Evolutionary conservation across 2,888 invertebrate genomes (phyloP), one percentile per base, ranked within the genome.

Genomic region (Laspeyria flexula): DNA sequence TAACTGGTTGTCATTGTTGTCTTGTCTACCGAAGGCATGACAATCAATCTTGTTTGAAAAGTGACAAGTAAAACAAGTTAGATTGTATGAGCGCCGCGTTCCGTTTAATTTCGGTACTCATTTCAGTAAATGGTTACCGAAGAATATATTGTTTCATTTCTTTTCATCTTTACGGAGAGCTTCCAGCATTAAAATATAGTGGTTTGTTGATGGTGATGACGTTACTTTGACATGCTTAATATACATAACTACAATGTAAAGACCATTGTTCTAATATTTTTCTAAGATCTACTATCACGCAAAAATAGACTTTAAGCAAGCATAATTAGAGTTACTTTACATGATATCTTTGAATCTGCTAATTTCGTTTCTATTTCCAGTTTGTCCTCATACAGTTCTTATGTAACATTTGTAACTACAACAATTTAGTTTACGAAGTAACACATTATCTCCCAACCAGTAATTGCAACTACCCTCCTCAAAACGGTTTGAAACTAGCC

Each of bases 21-120:
- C 48, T 45, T 43, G 12, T n/a, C 25, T 7, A 25, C 11, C 23
- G 31, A 25, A 37, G 21, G 29, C 54, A 35, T 47, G 35, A 64
- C 48, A 64, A 49, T 57, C 33, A 43, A 37, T 41, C 45, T 12
- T 33, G 50, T 15, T 48, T 51, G 30, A 23, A 53, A 62, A 43
- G 49, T 42, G 30, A 37, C 27, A 7, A 30, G n/a, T 50, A 41
- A 44, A 51, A 45, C 47, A 25, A 38, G 13, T 44, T 46, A 42
- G 40, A 51, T 60, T 62, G 52, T 64, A 50, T 23, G 12, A 45
- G 12, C 33, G 11, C 13, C 16, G 27, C 39, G 49, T 52, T 47
- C 21, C 10, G 16, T 31, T 30, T 49, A 9, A 58, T 44, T 47
- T 7, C 50, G 35, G 46, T 34, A 30, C 34, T 42, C 16, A 23